Conservation (phyloP, 2,113 vertebrate genomes). For the Cyphomyrus plagiostoma region DNA sequence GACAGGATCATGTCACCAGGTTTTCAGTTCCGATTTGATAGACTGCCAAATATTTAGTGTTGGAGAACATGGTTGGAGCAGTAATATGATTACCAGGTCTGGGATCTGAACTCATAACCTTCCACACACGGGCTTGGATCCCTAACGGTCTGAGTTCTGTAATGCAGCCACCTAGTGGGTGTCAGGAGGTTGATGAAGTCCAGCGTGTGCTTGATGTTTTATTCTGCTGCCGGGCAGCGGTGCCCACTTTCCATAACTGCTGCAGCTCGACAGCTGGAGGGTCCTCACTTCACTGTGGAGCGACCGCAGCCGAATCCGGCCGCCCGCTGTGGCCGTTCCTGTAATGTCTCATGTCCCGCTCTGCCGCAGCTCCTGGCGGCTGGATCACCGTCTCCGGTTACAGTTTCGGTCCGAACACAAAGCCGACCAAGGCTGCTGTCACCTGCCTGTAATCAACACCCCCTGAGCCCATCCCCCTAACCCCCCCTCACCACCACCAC, state of each 20-base stretch:
- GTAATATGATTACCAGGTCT: not conserved
- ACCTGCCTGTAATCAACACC: conserved; percentile 45
- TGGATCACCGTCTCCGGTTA: conserved; percentile 16
- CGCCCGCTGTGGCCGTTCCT: not conserved
- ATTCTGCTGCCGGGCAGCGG: not conserved
- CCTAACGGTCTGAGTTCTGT: not conserved
- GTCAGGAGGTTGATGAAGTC: not conserved
- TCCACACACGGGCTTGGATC: not conserved
- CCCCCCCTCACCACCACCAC: not conserved
- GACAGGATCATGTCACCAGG: not conserved
- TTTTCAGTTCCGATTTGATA: not conserved
- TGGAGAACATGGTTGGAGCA: not conserved
- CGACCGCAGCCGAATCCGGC: not conserved
- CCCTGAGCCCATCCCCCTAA: not conserved
- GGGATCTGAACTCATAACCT: not conserved
- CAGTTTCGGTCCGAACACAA: conserved; percentile 12
- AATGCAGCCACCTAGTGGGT: not conserved
- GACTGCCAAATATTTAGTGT: not conserved
- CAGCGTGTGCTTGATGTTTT: not conserved
- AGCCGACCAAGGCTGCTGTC: conserved; percentile 26
- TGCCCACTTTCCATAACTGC: not conserved
- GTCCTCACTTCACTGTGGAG: not conserved
- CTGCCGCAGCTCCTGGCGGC: not conserved
- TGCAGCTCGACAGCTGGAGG: not conserved
- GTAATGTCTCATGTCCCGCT: conserved; percentile 15